phyloP scores from a whole-genome alignment of 1,140 invertebrate species.

The Drepana arcuata region DNA sequence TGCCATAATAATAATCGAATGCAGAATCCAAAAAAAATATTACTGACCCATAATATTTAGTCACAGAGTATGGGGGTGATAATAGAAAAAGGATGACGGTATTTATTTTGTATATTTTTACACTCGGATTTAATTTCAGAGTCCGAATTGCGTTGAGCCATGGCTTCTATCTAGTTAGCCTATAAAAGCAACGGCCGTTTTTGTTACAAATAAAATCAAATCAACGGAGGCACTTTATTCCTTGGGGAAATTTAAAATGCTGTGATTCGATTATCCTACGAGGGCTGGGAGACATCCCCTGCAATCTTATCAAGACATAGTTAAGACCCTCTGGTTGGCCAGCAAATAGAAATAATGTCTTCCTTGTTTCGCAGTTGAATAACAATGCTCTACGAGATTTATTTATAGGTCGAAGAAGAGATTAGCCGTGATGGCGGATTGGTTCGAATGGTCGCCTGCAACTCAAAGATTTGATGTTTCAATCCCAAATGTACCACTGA shows the following conservation, averaged over 20 bases:
- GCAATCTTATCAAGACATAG: neutral
- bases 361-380: too few species aligned
- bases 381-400: neutral
- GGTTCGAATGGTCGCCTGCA: neutral
- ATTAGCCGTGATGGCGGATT: neutral
- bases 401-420: neutral
- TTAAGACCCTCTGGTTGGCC: neutral
- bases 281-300: neutral
- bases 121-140: neutral
- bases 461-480: too few species aligned
- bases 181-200: neutral
- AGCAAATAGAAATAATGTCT: neutral
- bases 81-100: neutral
- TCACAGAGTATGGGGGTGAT: neutral
- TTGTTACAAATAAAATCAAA: conserved; percentile 5
- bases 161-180: neutral
- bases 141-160: too few species aligned
- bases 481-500: too few species aligned
- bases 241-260: conserved; percentile 11
- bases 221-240: neutral
- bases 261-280: conserved; percentile 4
- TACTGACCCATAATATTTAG: too few species aligned
- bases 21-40: too few species aligned
- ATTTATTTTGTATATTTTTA: conserved; percentile 3
- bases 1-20: too few species aligned